These are phyloP conservation scores for Diplodus puntazzo DNA, from an alignment of 2,797 vertebrate genomes.

Conservation along the genomic window DNA sequence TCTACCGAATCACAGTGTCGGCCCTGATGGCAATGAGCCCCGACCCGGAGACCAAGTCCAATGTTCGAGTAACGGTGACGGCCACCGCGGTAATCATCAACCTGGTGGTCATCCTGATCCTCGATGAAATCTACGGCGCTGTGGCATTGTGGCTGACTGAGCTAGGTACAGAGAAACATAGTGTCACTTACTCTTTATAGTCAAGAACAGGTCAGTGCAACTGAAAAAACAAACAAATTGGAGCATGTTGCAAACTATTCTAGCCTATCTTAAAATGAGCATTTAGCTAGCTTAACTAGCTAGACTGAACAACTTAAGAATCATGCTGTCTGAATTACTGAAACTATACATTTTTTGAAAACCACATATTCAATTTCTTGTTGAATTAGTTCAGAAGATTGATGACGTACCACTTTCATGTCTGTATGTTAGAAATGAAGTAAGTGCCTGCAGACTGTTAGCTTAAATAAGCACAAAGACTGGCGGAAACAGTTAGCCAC, in stretches of 20 bases:
- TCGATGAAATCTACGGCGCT: slow-evolving; percentile 96
- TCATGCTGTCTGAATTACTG: not conserved
- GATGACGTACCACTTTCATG: not conserved
- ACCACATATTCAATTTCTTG: no score
- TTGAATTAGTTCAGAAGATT: no score
- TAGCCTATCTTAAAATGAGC: no score
- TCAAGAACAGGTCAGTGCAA: not conserved
- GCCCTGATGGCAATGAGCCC: slow-evolving; percentile 93
- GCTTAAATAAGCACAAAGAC: not conserved
- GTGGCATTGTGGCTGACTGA: slow-evolving; percentile 97
- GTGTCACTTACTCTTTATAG: not conserved
- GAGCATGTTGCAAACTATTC: not conserved
- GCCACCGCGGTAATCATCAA: slow-evolving; percentile 97
- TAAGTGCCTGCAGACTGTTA: not conserved
- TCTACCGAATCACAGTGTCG: slow-evolving; percentile 93
- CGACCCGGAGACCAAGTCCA: slow-evolving; percentile 89
- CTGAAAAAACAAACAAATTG: not conserved
- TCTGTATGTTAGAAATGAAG: not conserved
- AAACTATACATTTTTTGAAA: not conserved
- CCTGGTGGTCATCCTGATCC: slow-evolving; percentile 95
- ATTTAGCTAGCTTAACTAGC: no score
- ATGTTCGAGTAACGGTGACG: slow-evolving; percentile 92
- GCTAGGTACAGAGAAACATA: slow-evolving; percentile 85
- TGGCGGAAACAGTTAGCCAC: not conserved
- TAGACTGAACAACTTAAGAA: not conserved